phyloP scores from a whole-genome alignment of 2,888 invertebrate species.

The Papilio protenor region DNA sequence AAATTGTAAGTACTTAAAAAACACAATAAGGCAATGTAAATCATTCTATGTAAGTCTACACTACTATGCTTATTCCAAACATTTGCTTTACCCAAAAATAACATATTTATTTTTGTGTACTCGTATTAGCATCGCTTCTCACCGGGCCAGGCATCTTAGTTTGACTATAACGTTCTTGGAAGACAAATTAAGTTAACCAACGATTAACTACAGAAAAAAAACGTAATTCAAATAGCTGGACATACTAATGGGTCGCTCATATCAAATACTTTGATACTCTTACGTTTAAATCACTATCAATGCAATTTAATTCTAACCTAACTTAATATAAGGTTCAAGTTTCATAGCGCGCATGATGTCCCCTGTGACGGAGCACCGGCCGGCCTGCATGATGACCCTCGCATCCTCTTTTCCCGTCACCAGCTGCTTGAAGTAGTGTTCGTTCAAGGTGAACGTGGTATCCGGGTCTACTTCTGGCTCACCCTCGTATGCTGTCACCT shows the following conservation, averaged over 20 bases:
- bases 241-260: background rate
- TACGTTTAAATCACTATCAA: background rate
- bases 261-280: background rate
- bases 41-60: too few relatives aligned
- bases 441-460: constrained; percentile 76
- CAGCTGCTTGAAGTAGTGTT: constrained; percentile 74
- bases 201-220: background rate
- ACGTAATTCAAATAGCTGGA: background rate
- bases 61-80: too few relatives aligned
- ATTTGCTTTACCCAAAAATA: too few relatives aligned
- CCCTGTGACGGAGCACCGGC: constrained; percentile 79
- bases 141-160: too few relatives aligned
- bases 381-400: constrained; percentile 76
- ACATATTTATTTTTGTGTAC: too few relatives aligned
- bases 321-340: constrained; percentile 77
- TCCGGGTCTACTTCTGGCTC: constrained; percentile 78
- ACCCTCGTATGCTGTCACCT: constrained; percentile 74
- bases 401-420: constrained; percentile 74
- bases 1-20: background rate
- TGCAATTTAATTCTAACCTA: constrained; percentile 55
- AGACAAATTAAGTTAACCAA: background rate
- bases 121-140: too few relatives aligned
- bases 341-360: constrained; percentile 82
- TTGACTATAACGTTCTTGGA: background rate
- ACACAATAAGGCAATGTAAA: too few relatives aligned